Evolutionary conservation across 2,797 vertebrate species (phyloP), one percentile per base, ranked within the genome.

Genomic region (Ptychadena robeensis): DNA sequence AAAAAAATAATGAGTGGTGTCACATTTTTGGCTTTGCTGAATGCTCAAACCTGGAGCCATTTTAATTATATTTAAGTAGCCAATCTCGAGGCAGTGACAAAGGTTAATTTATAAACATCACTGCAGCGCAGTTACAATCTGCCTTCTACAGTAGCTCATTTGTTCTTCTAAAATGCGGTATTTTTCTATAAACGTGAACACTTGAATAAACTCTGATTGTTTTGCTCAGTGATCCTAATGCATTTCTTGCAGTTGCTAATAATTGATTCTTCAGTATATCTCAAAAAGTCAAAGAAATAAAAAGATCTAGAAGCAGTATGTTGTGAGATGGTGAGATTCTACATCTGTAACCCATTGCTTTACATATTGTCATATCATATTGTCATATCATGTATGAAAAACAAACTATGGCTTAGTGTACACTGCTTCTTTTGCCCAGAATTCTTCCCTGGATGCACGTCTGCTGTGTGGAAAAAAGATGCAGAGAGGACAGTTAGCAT

Each of bases 91-190:
- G 67, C 63, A 74, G 76, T 69, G 70, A 48, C 82, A 80, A 83
- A 83, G 82, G 82, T 84, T 84, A 73, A 74, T 80, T 80, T 80
- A 68, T 73, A 74, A 75, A 73, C 77, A 79, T 74, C 74, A 73
- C 66, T 65, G 35, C 44, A 71, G 48, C 64, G 38, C 65, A 63
- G 34, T 48, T 72, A 71, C 68, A 82, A 82, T 66, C 53, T 70
- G 65, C 37, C 34, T 53, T 71, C 38, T 53, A 57, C 35, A 53
- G 25, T 9, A 31, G 22, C 31, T 28, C 30, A 76, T 64, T 77
- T 77, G 40, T 32, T 77, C 22, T 31, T 53, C 12, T 67, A 44
- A 59, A 74, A 68, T 53, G 31, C 25, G 57, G 65, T 35, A 7
- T 35, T 27, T 68, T 69, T 34, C 73, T 61, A 8, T 35, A 44